Conservation (phyloP, 2,113 vertebrate genomes). For the Hemiscyllium ocellatum region DNA sequence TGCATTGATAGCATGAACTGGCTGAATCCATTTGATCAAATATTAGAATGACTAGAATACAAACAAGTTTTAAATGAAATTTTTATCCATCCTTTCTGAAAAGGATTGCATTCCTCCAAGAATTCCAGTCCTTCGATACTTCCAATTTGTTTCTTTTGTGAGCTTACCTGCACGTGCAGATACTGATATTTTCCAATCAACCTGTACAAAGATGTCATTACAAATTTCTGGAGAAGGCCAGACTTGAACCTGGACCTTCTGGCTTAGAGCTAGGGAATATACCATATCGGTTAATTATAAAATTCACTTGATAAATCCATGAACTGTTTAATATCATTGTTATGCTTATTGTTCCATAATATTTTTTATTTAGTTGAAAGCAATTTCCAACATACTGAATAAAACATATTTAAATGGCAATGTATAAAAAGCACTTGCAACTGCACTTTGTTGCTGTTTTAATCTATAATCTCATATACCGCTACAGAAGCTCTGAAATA, state of each 20-base stretch:
- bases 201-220: too few species aligned
- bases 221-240: too few species aligned
- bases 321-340: background rate
- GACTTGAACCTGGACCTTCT: too few species aligned
- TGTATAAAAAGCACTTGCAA: background rate
- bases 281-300: background rate
- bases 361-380: background rate
- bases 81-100: background rate
- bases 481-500: background rate
- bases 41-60: background rate
- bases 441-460: background rate
- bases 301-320: background rate
- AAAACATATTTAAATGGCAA: background rate
- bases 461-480: background rate
- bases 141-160: background rate
- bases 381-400: background rate
- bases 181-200: too few species aligned
- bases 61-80: background rate
- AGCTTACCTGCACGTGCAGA: background rate
- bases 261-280: too few species aligned
- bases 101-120: background rate
- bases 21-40: background rate
- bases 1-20: background rate
- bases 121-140: background rate
- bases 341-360: background rate